A percentile compares a stretch with the other conserved stretches of the same genome.
These are phyloP conservation scores for Pelagia noctiluca DNA, from an alignment of 30 jellyfish, hydroid and myxozoan genomes.

Conservation along the genomic window DNA sequence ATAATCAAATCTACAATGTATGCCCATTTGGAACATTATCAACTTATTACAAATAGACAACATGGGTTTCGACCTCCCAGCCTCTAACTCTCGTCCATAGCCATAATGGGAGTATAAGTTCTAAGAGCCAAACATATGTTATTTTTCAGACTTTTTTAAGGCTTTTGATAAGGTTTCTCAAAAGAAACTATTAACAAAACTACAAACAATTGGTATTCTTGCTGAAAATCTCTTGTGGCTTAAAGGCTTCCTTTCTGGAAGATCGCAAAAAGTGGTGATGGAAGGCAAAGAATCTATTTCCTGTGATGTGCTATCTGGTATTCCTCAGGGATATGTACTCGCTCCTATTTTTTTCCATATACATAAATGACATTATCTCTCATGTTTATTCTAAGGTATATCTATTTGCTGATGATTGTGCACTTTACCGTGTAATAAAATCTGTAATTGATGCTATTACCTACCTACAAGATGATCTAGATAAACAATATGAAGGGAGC, in stretches of 20 bases:
- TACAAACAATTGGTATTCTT: constrained; percentile 35
- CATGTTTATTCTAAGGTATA: no score
- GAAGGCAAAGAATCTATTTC: constrained; percentile 52
- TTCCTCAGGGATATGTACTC: constrained; percentile 68
- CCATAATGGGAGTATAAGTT: constrained; percentile 33
- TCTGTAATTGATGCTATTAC: no score
- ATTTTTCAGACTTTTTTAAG: constrained; percentile 41
- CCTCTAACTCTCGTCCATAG: constrained; percentile 30
- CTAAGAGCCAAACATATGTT: constrained; percentile 39
- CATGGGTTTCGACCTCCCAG: constrained; percentile 61
- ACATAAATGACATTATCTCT: no score
- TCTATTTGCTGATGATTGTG: no score
- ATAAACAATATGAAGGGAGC: no score
- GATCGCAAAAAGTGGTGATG: constrained; percentile 62
- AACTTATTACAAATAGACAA: constrained; percentile 47
- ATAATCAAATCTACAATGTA: constrained; percentile 58
- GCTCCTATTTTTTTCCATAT: no score
- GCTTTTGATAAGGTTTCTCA: constrained; percentile 66
- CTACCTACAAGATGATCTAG: no score
- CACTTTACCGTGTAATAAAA: no score
- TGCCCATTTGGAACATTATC: constrained; percentile 46
- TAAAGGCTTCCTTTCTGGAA: constrained; percentile 42
- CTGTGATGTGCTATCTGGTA: constrained; percentile 46
- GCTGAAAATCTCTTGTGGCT: constrained; percentile 41
- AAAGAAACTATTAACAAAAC: constrained; percentile 29